These are phyloP conservation scores for Dioctria linearis DNA, from an alignment of 2,888 invertebrate species.

Conservation along the genomic window DNA sequence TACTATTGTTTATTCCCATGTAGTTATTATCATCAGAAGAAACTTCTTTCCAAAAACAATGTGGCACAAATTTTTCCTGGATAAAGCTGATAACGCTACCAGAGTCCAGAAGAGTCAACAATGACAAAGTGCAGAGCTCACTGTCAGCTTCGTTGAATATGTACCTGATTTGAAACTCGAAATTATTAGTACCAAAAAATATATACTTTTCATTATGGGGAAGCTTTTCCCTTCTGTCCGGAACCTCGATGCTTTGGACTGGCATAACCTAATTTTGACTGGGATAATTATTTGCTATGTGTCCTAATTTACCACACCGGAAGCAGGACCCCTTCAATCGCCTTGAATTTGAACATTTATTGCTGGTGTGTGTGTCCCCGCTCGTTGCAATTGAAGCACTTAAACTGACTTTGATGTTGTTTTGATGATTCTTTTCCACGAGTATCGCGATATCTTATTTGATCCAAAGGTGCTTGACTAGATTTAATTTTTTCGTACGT, in stretches of 20 bases:
- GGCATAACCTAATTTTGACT: not conserved
- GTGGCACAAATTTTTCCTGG: conserved; percentile 50
- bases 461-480: not conserved
- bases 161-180: conserved; percentile 3
- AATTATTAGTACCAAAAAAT: not conserved
- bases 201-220: not conserved
- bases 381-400: conserved; percentile 28
- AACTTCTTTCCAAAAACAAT: conserved; percentile 24
- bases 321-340: not conserved
- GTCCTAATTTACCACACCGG: not conserved
- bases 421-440: not conserved
- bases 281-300: not conserved
- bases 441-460: not conserved
- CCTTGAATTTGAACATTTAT: not conserved
- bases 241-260: not conserved
- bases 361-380: not conserved
- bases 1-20: conserved; percentile 55
- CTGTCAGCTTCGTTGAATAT: not conserved
- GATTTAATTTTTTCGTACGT: conserved; percentile 35
- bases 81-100: conserved; percentile 55
- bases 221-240: not conserved
- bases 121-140: not conserved
- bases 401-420: not conserved
- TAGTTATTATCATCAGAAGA: conserved; percentile 32
- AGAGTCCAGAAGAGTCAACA: conserved; percentile 48